phyloP scores from a whole-genome alignment of 2,797 vertebrate species.

The Gila robusta region DNA sequence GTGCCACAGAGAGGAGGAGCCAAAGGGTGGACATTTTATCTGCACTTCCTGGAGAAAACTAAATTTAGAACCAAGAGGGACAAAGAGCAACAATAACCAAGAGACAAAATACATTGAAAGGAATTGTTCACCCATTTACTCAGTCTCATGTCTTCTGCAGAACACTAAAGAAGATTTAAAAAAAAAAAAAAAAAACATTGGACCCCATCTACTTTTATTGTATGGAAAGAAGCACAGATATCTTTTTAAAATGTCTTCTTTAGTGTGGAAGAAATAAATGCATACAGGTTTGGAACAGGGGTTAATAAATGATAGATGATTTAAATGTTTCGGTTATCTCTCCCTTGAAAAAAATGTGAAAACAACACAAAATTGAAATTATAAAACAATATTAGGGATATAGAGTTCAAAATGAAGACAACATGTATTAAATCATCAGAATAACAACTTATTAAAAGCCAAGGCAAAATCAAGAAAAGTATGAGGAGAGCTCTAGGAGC shows the following conservation, averaged over 20 bases:
- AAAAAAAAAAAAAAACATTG: neutral
- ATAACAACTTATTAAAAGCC: neutral
- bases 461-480: neutral
- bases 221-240: neutral
- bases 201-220: neutral
- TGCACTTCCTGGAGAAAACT: slow-evolving; percentile 52
- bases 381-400: neutral
- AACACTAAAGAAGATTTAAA: neutral
- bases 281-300: neutral
- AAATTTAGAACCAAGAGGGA: slow-evolving; percentile 5
- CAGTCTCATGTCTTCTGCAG: too few relatives aligned
- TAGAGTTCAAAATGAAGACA: neutral
- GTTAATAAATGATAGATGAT: neutral
- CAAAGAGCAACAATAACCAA: neutral
- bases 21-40: slow-evolving; percentile 44
- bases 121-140: neutral
- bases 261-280: neutral
- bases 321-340: neutral
- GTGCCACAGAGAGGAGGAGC: slow-evolving; percentile 29
- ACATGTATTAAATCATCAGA: neutral
- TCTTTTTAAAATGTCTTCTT: neutral
- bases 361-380: neutral
- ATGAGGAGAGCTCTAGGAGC: neutral
- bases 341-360: neutral
- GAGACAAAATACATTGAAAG: neutral